Base-by-base conservation (phyloP, 1,140 invertebrate species). In the Bombus vancouverensis region DNA sequence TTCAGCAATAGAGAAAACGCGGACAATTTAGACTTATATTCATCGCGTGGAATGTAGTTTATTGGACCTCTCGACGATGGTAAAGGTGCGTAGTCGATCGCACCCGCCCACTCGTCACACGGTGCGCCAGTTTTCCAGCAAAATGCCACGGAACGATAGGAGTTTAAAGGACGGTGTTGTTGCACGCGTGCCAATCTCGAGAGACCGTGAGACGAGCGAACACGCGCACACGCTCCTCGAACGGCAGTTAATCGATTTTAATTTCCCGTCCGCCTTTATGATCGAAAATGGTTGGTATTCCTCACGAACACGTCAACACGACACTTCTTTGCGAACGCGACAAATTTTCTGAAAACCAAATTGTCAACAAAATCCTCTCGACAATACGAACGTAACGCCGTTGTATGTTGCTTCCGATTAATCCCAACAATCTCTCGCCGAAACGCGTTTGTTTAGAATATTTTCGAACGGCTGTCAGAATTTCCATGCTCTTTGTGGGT, bases 201-300 rank as follows among this genome's bases (percentile, higher is more conserved):
- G 47, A 37, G 66, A 12, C 59, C 22, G 59, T 28, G 59, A 62
- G 59, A 5, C 13, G 72, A 73, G 68, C 70, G 44, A 53, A 86
- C n/a, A 28, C 80, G n/a, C 66, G 13, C 65, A 47, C 37, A 37
- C 57, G 4, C 65, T 25, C 70, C 70, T 42, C 70, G 68, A 70
- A 78, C 81, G 76, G 81, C 86, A 85, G 89, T 93, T 93, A 92
- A 94, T 93, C 92, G 93, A 94, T 94, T 93, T 94, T 94, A 94
- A 94, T 94, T 93, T 94, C 92, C 93, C 92, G 93, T 75, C 70
- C 82, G 89, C 85, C 88, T 92, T 93, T 93, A 91, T 88, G 86
- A 80, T 76, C 87, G 85, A 85, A 87, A 89, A 90, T 53, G 62
- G 88, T 93, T 92, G 91, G 92, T 91, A 92, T 91, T 88, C 88